phyloP scores from a whole-genome alignment of 2,888 invertebrate genomes.

The Metopia argyrocephala region DNA sequence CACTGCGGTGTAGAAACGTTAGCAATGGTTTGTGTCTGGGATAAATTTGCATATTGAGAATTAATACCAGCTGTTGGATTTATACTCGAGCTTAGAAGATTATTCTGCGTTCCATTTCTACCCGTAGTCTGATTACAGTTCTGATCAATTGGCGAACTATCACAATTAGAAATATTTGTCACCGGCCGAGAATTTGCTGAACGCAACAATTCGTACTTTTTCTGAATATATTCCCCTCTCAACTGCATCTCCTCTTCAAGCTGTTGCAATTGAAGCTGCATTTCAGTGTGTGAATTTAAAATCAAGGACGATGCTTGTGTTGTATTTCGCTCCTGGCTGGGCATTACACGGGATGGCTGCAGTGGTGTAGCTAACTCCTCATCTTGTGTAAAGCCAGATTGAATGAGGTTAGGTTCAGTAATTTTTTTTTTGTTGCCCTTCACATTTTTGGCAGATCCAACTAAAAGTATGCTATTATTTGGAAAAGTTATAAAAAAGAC shows the following conservation, averaged over 20 bases:
- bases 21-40: no score
- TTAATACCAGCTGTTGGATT: no score
- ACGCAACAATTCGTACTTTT: background rate
- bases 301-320: background rate
- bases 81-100: no score
- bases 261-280: background rate
- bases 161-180: no score
- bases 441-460: background rate
- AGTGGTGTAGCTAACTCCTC: background rate
- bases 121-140: no score
- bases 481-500: no score
- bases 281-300: background rate
- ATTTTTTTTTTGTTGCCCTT: background rate
- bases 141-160: no score
- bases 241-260: background rate
- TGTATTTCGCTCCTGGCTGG: background rate
- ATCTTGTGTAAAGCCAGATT: background rate
- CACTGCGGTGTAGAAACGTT: no score
- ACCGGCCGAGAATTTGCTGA: background rate
- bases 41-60: no score
- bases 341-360: background rate
- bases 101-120: no score
- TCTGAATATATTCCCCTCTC: background rate
- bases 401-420: conserved; percentile 1
- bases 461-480: no score